Conservation (phyloP, 2,888 invertebrate species). For the Euclidia mi region DNA sequence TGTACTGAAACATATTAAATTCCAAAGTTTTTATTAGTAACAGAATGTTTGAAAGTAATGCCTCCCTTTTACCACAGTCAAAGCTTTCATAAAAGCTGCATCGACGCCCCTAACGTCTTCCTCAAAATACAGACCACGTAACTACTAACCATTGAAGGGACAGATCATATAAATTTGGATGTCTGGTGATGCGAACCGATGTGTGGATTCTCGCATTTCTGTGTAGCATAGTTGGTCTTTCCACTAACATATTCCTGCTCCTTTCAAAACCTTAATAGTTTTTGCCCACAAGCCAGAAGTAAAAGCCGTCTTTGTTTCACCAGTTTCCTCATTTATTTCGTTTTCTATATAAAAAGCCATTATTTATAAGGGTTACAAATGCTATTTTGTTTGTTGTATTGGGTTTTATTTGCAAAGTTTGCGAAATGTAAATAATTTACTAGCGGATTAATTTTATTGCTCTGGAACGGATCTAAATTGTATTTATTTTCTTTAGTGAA, state of each 20-base stretch:
- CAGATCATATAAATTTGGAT: no score
- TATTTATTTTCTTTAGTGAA: no score
- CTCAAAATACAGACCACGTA: no score
- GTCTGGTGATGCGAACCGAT: no score
- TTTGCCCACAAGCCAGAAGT: not conserved
- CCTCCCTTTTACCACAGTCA: no score
- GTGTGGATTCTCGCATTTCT: no score
- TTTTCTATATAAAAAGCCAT: not conserved
- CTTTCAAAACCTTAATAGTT: not conserved
- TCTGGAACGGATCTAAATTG: not conserved
- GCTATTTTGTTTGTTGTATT: not conserved
- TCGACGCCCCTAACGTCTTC: no score
- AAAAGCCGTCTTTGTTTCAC: not conserved
- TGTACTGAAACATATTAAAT: no score
- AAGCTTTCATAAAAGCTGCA: no score
- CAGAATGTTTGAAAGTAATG: no score
- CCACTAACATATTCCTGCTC: not conserved
- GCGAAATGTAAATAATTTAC: not conserved
- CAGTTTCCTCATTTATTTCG: not conserved
- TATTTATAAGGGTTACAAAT: conserved; percentile 1
- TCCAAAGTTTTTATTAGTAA: no score
- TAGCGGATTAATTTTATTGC: not conserved
- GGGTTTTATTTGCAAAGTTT: conserved; percentile 9
- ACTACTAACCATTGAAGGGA: no score
- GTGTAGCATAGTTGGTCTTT: not conserved